phyloP scores from a whole-genome alignment of 2,888 invertebrate genomes.

The Sericinus montela region DNA sequence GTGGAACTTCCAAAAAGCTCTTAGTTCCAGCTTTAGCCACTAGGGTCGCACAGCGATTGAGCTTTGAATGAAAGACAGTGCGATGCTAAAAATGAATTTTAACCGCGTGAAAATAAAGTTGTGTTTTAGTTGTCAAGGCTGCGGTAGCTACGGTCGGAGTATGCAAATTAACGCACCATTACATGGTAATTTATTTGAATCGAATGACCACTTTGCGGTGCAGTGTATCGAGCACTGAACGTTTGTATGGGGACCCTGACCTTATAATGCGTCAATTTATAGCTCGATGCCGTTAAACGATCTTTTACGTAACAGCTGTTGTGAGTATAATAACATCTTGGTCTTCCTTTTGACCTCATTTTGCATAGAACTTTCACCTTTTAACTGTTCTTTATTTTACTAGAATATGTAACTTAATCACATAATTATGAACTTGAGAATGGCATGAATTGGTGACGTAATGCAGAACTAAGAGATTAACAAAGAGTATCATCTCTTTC shows the following conservation, averaged over 20 bases:
- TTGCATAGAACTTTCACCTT: constrained; percentile 61
- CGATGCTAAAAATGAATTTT: constrained; percentile 36
- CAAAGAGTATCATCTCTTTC: too few species aligned
- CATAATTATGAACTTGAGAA: too few species aligned
- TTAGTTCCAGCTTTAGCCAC: constrained; percentile 54
- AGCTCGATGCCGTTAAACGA: constrained; percentile 65
- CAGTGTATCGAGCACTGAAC: constrained; percentile 73
- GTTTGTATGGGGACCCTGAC: constrained; percentile 77
- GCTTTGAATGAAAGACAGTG: constrained; percentile 66
- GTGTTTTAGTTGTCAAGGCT: constrained; percentile 37
- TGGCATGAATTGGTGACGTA: too few species aligned
- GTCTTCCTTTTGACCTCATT: constrained; percentile 56
- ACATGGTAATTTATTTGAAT: constrained; percentile 80
- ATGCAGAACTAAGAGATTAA: too few species aligned
- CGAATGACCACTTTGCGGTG: constrained; percentile 78
- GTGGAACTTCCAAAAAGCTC: constrained; percentile 53
- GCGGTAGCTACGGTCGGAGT: constrained; percentile 50
- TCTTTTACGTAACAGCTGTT: constrained; percentile 75
- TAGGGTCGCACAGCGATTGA: constrained; percentile 43
- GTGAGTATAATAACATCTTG: constrained; percentile 55
- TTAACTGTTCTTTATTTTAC: neutral
- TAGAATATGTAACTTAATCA: neutral
- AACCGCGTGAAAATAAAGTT: constrained; percentile 35
- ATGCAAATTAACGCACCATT: constrained; percentile 78
- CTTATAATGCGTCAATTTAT: constrained; percentile 77